These are phyloP conservation scores for Plectrocnemia conspersa DNA, from an alignment of 1,140 invertebrate genomes.

Conservation along the genomic window DNA sequence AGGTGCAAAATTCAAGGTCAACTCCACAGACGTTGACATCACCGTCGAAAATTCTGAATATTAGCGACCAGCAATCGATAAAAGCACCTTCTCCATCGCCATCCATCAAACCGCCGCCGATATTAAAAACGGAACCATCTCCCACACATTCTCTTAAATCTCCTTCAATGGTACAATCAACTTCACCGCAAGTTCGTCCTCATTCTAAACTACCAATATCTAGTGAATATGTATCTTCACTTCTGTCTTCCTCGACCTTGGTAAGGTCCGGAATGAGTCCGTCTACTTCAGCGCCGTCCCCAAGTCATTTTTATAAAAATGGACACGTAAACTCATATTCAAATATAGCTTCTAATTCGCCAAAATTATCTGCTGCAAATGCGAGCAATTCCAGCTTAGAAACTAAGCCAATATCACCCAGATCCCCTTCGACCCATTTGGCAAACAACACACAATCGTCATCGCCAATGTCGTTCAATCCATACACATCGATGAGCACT, in stretches of 20 bases:
- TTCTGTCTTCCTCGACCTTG: constrained; percentile 6
- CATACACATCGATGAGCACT: neutral
- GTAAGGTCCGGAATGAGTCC: constrained; percentile 9
- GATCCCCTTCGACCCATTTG: constrained; percentile 9
- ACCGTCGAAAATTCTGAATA: constrained; percentile 28
- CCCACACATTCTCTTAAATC: constrained; percentile 40
- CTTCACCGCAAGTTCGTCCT: constrained; percentile 9
- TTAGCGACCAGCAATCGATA: constrained; percentile 43
- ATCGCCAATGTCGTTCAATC: neutral
- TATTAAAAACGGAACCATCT: constrained; percentile 19
- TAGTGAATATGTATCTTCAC: constrained; percentile 2
- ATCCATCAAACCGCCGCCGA: constrained; percentile 24
- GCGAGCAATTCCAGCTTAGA: constrained; percentile 9
- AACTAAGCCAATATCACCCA: constrained; percentile 1
- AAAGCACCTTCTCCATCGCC: constrained; percentile 36
- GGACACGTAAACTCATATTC: too few species aligned
- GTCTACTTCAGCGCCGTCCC: neutral
- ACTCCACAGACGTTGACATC: constrained; percentile 39
- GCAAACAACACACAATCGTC: neutral
- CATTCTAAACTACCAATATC: neutral
- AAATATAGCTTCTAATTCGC: constrained; percentile 1
- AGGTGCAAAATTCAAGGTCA: constrained; percentile 41
- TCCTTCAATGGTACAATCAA: constrained; percentile 34
- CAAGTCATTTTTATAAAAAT: neutral
- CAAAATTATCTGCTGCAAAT: too few species aligned